A percentile compares a stretch with the other conserved stretches of the same genome.
Conservation (phyloP, 2,113 vertebrate genomes). For the Condylura cristata region DNA sequence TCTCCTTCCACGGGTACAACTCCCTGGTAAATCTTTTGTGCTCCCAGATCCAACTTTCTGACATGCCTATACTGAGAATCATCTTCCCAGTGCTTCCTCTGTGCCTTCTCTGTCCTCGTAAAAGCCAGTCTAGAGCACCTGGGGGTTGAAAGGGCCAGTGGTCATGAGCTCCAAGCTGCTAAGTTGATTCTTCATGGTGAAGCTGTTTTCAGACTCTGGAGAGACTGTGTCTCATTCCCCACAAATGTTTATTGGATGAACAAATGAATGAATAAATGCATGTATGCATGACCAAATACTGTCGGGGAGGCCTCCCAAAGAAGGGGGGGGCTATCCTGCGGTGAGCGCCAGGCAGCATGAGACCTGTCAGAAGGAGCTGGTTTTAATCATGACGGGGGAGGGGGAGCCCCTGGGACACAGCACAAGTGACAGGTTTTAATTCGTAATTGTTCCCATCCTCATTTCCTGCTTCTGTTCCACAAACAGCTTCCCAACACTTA, state of each 20-base stretch:
- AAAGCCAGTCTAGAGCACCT: background rate
- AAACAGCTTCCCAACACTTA: conserved; percentile 63
- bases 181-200: background rate
- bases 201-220: background rate
- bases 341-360: background rate
- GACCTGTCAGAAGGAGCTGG: background rate
- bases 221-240: fast-evolving
- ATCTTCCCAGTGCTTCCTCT: background rate
- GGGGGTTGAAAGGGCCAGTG: fast-evolving
- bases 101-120: background rate
- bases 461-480: conserved; percentile 51
- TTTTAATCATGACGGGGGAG: conserved; percentile 48
- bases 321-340: background rate
- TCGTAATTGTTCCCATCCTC: conserved; percentile 62
- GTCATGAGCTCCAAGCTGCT: background rate
- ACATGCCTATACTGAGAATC: background rate
- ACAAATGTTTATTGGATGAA: background rate
- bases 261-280: background rate
- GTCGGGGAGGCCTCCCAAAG: background rate
- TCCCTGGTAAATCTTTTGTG: background rate
- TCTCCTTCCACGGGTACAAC: background rate
- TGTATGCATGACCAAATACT: fast-evolving
- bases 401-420: background rate
- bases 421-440: conserved; percentile 55
- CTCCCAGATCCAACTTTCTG: background rate